Base-by-base conservation (phyloP, 2,888 invertebrate species). In the Megaustenia siamemsis region DNA sequence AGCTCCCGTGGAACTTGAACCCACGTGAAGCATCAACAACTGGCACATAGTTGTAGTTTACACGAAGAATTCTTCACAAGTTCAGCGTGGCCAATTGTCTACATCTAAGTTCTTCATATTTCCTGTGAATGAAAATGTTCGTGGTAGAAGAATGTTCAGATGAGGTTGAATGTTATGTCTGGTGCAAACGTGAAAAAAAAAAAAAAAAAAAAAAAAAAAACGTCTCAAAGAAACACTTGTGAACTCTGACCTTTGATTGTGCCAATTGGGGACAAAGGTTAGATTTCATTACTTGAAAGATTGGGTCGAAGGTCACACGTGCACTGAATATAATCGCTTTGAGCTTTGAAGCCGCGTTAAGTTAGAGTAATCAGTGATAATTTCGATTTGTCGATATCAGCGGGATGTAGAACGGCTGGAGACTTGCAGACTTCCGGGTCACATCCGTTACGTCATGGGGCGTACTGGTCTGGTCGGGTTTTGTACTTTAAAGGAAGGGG, bases 181-280 rank as follows among this genome's bases (percentile, higher is more conserved):
- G n/a, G n/a, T n/a, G n/a, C n/a, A n/a, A n/a, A n/a, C n/a, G n/a
- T n/a, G n/a, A n/a, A n/a, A n/a, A n/a, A n/a, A n/a, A n/a, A n/a
- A n/a, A n/a, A n/a, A n/a, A n/a, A n/a, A n/a, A n/a, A n/a, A n/a
- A 38, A 21, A 38, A 73, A 45, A 49, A 28, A 32, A 28, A 45
- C 28, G 10, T 35, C 75, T 75, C 75, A 75, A 75, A 75, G 75
- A 75, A 56, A 49, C 32, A 10, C 35, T 75, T 32, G 75, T 43
- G 49, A 73, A 32, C 75, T 75, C 28, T 75, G 45, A 79, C 75
- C 75, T 75, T 75, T 75, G 35, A 49, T 35, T 53, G 53, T 56
- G 75, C 24, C 35, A 75, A 21, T 43, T n/a, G 10, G 2, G 43
- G 40, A 5, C 28, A n/a, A 12, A 28, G 43, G 53, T 75, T 35